Base-by-base conservation (phyloP, 1,140 invertebrate species). In the Amyelois transitella region DNA sequence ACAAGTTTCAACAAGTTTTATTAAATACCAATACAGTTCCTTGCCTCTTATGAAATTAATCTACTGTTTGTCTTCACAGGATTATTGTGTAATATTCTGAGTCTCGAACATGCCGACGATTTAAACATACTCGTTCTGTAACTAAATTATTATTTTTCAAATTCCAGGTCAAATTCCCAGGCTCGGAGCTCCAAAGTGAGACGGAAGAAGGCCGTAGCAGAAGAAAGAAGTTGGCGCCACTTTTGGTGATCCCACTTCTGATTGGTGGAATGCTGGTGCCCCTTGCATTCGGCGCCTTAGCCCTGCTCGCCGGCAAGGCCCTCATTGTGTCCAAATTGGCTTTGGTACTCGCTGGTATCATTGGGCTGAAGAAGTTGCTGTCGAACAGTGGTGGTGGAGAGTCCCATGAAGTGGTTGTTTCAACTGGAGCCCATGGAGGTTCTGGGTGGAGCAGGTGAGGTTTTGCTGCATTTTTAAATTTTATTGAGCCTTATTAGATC, bases 311-410 rank as follows among this genome's bases (percentile, higher is more conserved):
- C 18, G 94, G 94, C 55, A 96, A 96, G 78, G 94, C 94, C 25
- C 82, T 96, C 25, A 95, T 96, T 66, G 93, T 96, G 47, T 94
- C 94, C 70, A 96, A 96, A 74, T 81, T 96, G 43, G 95, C 95
- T 6, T 76, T 96, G 24, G 94, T 95, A 0, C 82, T 96, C 18
- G 94, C 95, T 22, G 94, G 92, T 53, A 95, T 96, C 60, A 94
- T 96, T 53, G 95, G 94, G 0, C 85, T 96, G 67, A 96, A 95
- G 90, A 95, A 95, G 71, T 89, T 96, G 0, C 85, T 95, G 12
- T 92, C 92, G 10, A 90, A 91, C 3, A 90, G 89, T 19, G 88
- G 89, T 8, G 86, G 89, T 21, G 90, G 91, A 45, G 92, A 90
- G 28, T 90, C 92, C 5, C 93, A 94, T 72, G 93, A 94, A 66